Evolutionary conservation across 2,888 invertebrate genomes (phyloP), one percentile per base, ranked within the genome.

Genomic region (Elaeidobius kamerunicus): DNA sequence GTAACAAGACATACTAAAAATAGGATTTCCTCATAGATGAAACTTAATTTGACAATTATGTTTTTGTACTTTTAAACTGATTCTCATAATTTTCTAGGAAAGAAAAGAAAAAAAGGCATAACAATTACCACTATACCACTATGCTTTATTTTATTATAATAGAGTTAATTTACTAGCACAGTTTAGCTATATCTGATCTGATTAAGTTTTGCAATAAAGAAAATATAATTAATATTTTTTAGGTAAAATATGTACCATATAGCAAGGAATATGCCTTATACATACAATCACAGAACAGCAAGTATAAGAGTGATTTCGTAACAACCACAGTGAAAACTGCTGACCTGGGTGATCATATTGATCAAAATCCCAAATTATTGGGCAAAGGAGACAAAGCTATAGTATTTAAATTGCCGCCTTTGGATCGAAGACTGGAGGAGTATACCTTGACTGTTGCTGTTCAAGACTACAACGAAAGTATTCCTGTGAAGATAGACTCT

Each of bases 211-310:
- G n/a, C n/a, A n/a, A n/a, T n/a, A n/a, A n/a, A n/a, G n/a, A n/a
- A n/a, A n/a, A 41, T 15, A n/a, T 32, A 32, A n/a, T 2, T 12
- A 15, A n/a, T 9, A 32, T 12, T 14, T 67, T 68, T 32, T 56
- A 71, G 69, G 61, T 71, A n/a, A 66, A 65, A 60, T 64, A 64
- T 49, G 52, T 72, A 27, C 67, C 69, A 9, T 69, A 66, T 56
- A 65, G 65, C 52, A 62, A 62, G 3, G 59, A 61, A 15, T 71
- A 70, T 57, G 63, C 63, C 34, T 43, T 71, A 7, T 66, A 64
- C 23, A 49, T 72, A 11, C 64, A 65, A 41, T 69, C 71, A 16
- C 57, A 52, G 2, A 72, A 72, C 55, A 55, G 52, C 1, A 58
- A 59, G 39, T 65, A 63, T 49, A 65, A 63, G 47, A 67, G 71